Conservation (phyloP, 2,113 vertebrate genomes). For the Callocephalon fimbriatum region DNA sequence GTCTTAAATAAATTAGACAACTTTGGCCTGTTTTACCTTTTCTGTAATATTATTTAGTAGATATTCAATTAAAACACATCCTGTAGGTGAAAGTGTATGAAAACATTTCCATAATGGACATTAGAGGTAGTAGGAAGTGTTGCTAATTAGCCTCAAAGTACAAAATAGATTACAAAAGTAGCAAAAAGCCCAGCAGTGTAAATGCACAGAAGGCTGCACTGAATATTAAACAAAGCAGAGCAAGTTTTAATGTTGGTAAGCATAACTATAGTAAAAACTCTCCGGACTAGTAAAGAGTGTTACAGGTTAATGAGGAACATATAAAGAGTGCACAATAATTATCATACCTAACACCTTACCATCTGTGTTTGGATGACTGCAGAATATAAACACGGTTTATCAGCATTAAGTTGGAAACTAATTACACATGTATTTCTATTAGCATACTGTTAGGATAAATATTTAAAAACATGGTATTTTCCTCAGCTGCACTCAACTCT, state of each 20-base stretch:
- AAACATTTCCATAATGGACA: slow-evolving; percentile 8
- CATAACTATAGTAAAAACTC: slow-evolving; percentile 31
- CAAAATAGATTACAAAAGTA: neutral
- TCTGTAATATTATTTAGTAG: slow-evolving; percentile 22
- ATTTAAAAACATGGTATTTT: neutral
- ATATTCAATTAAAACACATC: slow-evolving; percentile 49
- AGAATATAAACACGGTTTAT: slow-evolving; percentile 35
- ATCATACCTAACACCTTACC: slow-evolving; percentile 37
- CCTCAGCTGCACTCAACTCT: neutral
- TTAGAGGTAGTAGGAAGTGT: neutral
- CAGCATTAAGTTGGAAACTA: neutral
- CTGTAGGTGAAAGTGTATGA: slow-evolving; percentile 52
- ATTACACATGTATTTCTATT: neutral
- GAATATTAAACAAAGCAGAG: slow-evolving; percentile 38
- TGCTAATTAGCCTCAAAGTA: slow-evolving; percentile 4
- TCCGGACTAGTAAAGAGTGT: slow-evolving; percentile 27
- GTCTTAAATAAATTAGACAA: neutral
- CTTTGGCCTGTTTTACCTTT: slow-evolving; percentile 45
- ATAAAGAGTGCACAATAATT: slow-evolving; percentile 45
- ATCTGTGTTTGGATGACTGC: slow-evolving; percentile 44
- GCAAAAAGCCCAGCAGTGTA: neutral
- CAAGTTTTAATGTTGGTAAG: neutral
- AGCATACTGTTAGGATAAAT: neutral
- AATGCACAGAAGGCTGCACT: neutral
- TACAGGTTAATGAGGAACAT: slow-evolving; percentile 67